These are phyloP conservation scores for Pterocles orientalis DNA, from an alignment of 2,113 vertebrate species.

Conservation along the genomic window DNA sequence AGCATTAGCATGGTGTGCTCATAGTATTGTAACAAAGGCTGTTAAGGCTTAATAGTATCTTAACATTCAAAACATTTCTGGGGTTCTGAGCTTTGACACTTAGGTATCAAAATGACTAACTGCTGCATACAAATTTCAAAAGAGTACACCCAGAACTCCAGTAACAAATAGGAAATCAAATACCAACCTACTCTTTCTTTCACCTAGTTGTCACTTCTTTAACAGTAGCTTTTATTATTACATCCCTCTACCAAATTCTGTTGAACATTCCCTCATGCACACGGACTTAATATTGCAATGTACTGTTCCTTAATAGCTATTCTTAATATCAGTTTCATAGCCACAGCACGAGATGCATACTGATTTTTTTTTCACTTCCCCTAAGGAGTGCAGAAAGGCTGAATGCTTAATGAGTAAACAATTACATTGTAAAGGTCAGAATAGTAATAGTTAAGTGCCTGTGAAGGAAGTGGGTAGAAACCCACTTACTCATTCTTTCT, in stretches of 20 bases:
- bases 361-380: neutral
- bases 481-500: slow-evolving; percentile 1
- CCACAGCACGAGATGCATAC: neutral
- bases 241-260: neutral
- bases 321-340: neutral
- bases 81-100: neutral
- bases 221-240: neutral
- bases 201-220: neutral
- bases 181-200: neutral
- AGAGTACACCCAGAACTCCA: neutral
- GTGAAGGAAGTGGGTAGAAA: neutral
- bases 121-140: neutral
- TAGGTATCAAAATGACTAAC: neutral
- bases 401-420: neutral
- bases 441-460: neutral
- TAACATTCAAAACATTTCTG: neutral
- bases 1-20: neutral
- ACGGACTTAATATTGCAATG: neutral
- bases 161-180: neutral
- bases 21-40: neutral
- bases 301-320: neutral
- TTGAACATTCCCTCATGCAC: neutral
- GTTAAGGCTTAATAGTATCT: neutral
- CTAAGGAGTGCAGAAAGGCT: neutral
- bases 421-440: neutral